Evolutionary conservation across 2,797 vertebrate genomes (phyloP).

Genomic region (Streptopelia turtur): DNA sequence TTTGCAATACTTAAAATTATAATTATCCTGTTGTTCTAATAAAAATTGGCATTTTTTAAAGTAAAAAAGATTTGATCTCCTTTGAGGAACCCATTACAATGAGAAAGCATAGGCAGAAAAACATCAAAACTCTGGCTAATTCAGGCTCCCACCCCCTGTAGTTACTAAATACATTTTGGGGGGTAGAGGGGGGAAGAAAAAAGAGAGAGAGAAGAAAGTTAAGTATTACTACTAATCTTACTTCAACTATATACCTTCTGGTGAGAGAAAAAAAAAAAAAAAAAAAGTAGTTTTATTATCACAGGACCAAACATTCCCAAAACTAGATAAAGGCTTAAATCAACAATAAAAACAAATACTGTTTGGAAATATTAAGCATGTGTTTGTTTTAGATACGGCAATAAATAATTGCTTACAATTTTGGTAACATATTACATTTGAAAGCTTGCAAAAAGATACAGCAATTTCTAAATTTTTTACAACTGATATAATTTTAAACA

Average conservation of each 20-base stretch:
- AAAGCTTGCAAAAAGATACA: not conserved
- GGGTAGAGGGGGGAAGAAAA: no score
- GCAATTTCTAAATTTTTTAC: not conserved
- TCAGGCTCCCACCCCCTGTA: not conserved
- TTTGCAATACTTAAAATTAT: not conserved
- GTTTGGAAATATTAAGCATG: not conserved
- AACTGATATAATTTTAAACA: not conserved
- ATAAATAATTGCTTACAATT: not conserved
- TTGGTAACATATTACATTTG: not conserved
- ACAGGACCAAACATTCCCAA: not conserved
- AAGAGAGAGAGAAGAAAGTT: not conserved
- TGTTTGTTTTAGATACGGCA: not conserved
- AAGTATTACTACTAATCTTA: not conserved
- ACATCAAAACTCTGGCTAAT: not conserved
- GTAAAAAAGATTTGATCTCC: not conserved
- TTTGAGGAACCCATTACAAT: not conserved
- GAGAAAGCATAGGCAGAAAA: not conserved
- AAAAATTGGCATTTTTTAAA: not conserved
- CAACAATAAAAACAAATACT: not conserved
- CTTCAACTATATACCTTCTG: not conserved
- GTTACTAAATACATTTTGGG: not conserved
- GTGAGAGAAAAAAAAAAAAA: not conserved
- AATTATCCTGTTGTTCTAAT: not conserved
- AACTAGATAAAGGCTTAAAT: not conserved
- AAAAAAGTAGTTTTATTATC: not conserved